Evolutionary conservation across 2,888 invertebrate genomes (phyloP).

Genomic region (Lithosia quadra): DNA sequence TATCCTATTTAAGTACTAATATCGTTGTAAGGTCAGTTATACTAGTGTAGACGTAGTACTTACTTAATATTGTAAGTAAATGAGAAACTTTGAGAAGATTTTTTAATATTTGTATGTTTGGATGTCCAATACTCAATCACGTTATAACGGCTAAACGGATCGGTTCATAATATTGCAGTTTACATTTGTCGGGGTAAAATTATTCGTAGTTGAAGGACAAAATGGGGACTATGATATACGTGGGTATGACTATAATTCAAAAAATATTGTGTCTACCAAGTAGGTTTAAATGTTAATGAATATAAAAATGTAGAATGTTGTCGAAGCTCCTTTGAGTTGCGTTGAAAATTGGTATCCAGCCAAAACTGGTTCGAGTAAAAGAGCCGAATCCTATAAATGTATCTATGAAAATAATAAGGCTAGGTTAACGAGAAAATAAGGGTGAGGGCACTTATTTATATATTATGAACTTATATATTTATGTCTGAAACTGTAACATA

Average conservation of each 20-base stretch:
- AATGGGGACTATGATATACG: background rate
- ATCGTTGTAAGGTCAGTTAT: background rate
- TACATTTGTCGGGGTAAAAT: background rate
- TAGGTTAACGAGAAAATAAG: background rate
- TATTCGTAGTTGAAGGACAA: background rate
- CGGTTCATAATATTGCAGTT: background rate
- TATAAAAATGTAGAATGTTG: slow-evolving; percentile 4
- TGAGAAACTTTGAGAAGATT: no score
- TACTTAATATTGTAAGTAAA: no score
- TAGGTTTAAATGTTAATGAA: background rate
- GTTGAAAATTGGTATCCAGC: background rate
- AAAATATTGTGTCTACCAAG: background rate
- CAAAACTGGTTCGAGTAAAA: background rate
- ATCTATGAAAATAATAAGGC: background rate
- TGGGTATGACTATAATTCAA: background rate
- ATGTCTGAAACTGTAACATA: background rate
- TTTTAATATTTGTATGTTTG: no score
- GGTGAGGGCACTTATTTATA: background rate
- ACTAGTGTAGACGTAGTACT: background rate
- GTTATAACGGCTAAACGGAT: no score
- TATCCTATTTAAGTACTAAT: no score
- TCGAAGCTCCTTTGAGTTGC: background rate
- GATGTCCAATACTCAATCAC: no score
- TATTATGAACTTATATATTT: background rate
- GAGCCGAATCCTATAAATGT: background rate